Evolutionary conservation across 2,797 vertebrate genomes (phyloP), one percentile per base, ranked within the genome.

Genomic region (Triplophysa yarkandensis): DNA sequence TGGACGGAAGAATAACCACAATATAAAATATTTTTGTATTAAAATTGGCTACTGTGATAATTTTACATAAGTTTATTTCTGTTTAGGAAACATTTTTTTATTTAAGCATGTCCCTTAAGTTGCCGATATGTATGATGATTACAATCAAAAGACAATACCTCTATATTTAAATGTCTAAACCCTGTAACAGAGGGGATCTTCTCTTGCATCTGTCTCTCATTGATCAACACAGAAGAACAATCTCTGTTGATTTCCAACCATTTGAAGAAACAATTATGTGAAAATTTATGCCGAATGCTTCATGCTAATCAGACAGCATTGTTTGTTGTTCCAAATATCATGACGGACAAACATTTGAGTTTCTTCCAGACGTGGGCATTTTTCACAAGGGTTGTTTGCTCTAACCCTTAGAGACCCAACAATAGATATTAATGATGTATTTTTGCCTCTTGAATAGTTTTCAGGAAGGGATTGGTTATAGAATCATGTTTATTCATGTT

Each of bases 321-420:
- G 71, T 74, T 74, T 74, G 71, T 43, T 64, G n/a, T 55, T 74
- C 61, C 54, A 73, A 65, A 73, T 73, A 64, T 55, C 48, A 54
- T 44, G 48, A 64, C 1, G 16, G 36, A 65, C 61, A 74, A 74
- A 55, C 62, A 74, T 13, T 44, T 5, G 5, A 7, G 28, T 64
- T 62, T 65, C 48, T 57, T 54, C 55, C 25, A 25, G 19, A 74
- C 23, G 23, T 11, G 14, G n/a, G 25, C 48, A 65, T 65, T 65
- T 54, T 52, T 65, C 36, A n/a, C 48, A 65, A 34, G 55, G 50
- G 65, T 57, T 61, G 19, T 5, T 3, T 25, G 32, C 32, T 61
- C 58, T 32, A 6, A 16, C 27, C 30, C 27, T 17, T 58, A 52
- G 21, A 25, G 21, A 52, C 48, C 21, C 48, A 52, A 52, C 48